Conservation (phyloP, 2,797 vertebrate species). For the Dipus sagitta region DNA sequence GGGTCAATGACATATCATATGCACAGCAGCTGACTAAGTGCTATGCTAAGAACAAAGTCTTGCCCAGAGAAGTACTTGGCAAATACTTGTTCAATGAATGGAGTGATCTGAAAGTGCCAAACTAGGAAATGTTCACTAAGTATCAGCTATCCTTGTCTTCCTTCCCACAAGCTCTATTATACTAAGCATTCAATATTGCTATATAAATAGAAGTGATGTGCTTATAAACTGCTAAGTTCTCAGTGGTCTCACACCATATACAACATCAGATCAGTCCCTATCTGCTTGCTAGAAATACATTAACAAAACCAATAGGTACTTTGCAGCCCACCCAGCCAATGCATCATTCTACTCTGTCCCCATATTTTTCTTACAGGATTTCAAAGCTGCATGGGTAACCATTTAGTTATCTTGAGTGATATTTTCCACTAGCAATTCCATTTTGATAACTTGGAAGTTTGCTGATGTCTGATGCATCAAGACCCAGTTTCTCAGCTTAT, state of each 20-base stretch:
- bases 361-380: not conserved
- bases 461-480: slow-evolving; percentile 2
- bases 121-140: not conserved
- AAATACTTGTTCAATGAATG: not conserved
- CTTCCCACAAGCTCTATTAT: not conserved
- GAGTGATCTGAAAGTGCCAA: not conserved
- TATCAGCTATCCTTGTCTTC: not conserved
- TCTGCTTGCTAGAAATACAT: not conserved
- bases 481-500: not conserved
- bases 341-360: not conserved
- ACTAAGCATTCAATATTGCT: not conserved
- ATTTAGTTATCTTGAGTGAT: not conserved
- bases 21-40: not conserved
- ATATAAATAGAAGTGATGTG: not conserved
- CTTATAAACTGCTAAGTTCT: not conserved
- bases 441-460: slow-evolving; percentile 38
- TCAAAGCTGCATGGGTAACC: not conserved
- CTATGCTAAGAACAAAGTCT: not conserved
- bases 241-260: fast-evolving
- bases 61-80: not conserved
- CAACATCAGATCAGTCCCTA: fast-evolving
- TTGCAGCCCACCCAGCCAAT: not conserved
- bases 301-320: not conserved
- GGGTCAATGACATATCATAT: not conserved
- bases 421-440: not conserved